Conservation (phyloP, 2,113 vertebrate species). For the Oncorhynchus nerka region DNA sequence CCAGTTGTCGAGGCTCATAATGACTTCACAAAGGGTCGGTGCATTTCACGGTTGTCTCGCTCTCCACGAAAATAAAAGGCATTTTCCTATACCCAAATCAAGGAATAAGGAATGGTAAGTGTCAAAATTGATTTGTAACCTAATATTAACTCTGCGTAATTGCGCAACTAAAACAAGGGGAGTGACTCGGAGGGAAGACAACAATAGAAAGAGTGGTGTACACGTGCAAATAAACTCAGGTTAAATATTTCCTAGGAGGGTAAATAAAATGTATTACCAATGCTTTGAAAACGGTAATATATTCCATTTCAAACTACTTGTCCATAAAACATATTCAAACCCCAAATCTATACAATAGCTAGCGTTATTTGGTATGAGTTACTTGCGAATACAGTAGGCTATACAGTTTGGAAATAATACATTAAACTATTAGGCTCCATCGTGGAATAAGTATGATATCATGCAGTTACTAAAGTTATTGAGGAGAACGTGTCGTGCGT, state of each 20-base stretch:
- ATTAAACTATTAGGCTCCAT: too few species aligned
- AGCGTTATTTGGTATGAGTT: too few species aligned
- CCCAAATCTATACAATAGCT: too few species aligned
- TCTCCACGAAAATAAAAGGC: not conserved
- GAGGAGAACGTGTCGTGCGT: not conserved
- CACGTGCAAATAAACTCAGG: too few species aligned
- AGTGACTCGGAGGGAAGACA: not conserved
- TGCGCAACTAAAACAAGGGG: not conserved
- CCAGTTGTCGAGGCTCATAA: slow-evolving; percentile 19
- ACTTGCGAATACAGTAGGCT: too few species aligned
- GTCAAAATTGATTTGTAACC: not conserved
- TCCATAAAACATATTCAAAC: too few species aligned
- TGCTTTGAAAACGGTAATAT: too few species aligned
- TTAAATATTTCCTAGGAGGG: too few species aligned
- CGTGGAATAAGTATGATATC: not conserved
- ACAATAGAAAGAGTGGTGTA: not conserved
- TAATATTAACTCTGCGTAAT: not conserved
- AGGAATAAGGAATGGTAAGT: slow-evolving; percentile 9
- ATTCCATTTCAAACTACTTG: too few species aligned
- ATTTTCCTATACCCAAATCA: not conserved
- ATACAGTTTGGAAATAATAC: too few species aligned
- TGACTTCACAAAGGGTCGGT: slow-evolving; percentile 3
- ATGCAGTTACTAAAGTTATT: not conserved
- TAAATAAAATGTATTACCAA: too few species aligned
- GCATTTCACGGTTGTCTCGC: not conserved